Evolutionary conservation across 2,888 invertebrate species (phyloP).

Genomic region (Pammene fasciana): DNA sequence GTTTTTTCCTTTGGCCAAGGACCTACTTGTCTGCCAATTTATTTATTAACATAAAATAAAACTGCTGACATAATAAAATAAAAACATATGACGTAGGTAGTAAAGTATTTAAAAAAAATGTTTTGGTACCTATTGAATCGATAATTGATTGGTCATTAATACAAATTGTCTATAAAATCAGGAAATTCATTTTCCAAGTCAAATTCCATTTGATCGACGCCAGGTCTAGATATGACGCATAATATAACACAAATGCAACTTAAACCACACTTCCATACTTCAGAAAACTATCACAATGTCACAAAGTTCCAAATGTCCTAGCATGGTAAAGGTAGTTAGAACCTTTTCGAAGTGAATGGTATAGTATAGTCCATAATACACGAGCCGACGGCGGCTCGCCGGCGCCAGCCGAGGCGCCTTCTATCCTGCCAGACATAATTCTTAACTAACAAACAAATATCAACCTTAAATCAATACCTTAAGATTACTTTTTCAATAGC

Average conservation of each 20-base stretch:
- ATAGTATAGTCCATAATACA: conserved; percentile 71
- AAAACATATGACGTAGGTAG: neutral
- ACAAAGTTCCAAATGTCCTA: neutral
- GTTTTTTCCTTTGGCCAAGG: conserved; percentile 71
- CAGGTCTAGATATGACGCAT: conserved; percentile 70
- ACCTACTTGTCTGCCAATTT: no score
- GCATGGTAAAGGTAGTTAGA: neutral
- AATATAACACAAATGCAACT: conserved; percentile 46
- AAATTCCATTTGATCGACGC: conserved; percentile 80
- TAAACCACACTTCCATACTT: neutral
- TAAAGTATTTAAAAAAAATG: no score
- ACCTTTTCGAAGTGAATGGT: neutral
- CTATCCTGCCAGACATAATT: conserved; percentile 72
- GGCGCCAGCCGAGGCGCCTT: conserved; percentile 81
- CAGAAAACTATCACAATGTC: neutral
- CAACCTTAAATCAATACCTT: conserved; percentile 46
- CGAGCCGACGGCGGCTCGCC: conserved; percentile 81
- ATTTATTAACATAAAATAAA: neutral
- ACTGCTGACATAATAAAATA: neutral
- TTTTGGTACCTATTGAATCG: no score
- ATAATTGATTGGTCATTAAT: neutral
- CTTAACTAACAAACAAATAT: conserved; percentile 47
- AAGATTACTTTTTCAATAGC: neutral
- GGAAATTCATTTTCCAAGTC: conserved; percentile 70
- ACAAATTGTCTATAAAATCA: conserved; percentile 66